Conservation (phyloP, 2,888 invertebrate species). For the Tiliacea aurago region DNA sequence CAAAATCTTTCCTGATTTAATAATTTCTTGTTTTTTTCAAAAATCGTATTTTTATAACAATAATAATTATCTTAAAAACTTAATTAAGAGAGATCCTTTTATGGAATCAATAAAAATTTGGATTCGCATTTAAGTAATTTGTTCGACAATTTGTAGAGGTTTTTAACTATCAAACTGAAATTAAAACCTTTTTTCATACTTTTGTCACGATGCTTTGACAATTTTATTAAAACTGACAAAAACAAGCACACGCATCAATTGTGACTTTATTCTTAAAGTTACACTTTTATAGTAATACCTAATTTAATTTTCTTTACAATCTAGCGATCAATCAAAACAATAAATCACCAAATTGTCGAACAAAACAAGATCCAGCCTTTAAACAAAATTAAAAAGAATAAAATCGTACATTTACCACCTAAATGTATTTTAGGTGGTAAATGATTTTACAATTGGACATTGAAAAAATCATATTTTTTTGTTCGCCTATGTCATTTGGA, state of each 20-base stretch:
- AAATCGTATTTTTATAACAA: slow-evolving; percentile 71
- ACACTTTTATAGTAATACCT: slow-evolving; percentile 34
- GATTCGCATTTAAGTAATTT: slow-evolving; percentile 60
- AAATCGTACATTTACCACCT: slow-evolving; percentile 63
- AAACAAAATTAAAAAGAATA: slow-evolving; percentile 57
- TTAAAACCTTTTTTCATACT: slow-evolving; percentile 8
- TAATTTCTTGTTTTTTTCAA: slow-evolving; percentile 60
- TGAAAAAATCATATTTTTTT: slow-evolving; percentile 69
- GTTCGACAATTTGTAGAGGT: slow-evolving; percentile 60
- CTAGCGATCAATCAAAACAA: slow-evolving; percentile 29
- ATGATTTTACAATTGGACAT: slow-evolving; percentile 77
- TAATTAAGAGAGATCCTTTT: slow-evolving; percentile 80
- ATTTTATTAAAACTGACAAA: slow-evolving; percentile 23
- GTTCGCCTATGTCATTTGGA: slow-evolving; percentile 79
- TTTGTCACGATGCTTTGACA: slow-evolving; percentile 14
- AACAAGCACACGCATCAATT: slow-evolving; percentile 17
- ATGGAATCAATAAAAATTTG: slow-evolving; percentile 75
- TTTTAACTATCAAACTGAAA: slow-evolving; percentile 9
- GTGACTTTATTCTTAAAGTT: slow-evolving; percentile 38
- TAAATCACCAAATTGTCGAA: slow-evolving; percentile 59
- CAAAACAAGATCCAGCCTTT: slow-evolving; percentile 67
- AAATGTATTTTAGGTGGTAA: slow-evolving; percentile 67
- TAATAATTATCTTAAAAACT: slow-evolving; percentile 76
- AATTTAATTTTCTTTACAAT: slow-evolving; percentile 30
- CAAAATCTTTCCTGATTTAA: slow-evolving; percentile 63